Conservation (phyloP, 1,140 invertebrate species). For the Camponotus pennsylvanicus region DNA sequence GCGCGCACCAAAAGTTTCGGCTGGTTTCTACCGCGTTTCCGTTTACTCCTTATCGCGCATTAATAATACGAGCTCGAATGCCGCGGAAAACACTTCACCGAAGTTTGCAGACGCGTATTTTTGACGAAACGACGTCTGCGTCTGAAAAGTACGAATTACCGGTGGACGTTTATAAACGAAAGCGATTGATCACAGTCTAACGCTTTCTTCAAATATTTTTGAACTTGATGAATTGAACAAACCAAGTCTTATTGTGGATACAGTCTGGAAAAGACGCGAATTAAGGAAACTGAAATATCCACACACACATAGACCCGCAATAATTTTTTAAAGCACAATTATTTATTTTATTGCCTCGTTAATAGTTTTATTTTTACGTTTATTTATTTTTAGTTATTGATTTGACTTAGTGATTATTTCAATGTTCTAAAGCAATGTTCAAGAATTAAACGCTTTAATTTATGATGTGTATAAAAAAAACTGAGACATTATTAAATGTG, state of each 20-base stretch:
- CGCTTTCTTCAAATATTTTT: not conserved
- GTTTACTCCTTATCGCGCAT: not conserved
- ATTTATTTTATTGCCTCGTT: not conserved
- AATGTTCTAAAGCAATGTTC: not conserved
- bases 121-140: conserved; percentile 25
- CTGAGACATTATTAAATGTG: conserved; percentile 24
- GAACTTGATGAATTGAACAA: not conserved
- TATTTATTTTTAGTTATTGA: not conserved
- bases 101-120: conserved; percentile 21
- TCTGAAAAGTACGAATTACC: not conserved
- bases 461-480: not conserved
- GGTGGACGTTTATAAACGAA: not conserved
- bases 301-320: not conserved
- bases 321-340: not conserved
- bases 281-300: not conserved
- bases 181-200: not conserved
- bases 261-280: not conserved
- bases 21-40: not conserved
- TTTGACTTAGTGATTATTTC: conserved; percentile 3
- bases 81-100: not conserved
- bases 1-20: not conserved
- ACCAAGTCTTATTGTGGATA: not conserved
- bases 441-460: not conserved
- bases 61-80: conserved; percentile 18
- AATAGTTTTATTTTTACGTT: too few relatives aligned